Evolutionary conservation across 2,113 vertebrate species (phyloP).

Genomic region (Seriola aureovittata): DNA sequence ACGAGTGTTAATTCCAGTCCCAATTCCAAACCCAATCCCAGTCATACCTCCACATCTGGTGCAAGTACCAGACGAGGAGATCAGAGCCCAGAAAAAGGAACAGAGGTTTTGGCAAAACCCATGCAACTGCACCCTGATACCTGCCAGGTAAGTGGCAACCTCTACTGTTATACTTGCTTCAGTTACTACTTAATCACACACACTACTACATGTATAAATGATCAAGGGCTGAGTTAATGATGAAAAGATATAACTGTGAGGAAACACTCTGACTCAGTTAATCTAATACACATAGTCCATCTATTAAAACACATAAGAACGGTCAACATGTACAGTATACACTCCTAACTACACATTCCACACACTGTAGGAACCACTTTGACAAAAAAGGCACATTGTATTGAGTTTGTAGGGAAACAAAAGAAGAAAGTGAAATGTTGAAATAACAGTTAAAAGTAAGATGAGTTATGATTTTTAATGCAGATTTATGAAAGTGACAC

Average conservation of each 20-base stretch:
- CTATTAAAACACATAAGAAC: neutral
- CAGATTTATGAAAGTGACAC: neutral
- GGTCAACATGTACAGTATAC: neutral
- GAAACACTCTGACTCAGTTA: neutral
- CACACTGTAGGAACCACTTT: neutral
- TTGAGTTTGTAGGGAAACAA: neutral
- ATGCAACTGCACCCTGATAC: neutral
- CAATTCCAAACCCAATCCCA: neutral
- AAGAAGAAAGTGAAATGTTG: neutral
- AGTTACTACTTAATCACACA: neutral
- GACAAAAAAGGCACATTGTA: neutral
- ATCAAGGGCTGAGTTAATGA: neutral
- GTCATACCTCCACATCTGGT: neutral
- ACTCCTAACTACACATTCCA: neutral
- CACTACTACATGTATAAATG: neutral
- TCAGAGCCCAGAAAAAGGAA: conserved; percentile 8
- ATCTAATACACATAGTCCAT: neutral
- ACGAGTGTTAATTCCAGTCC: conserved; percentile 6
- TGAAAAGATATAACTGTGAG: neutral
- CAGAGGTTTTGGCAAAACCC: conserved; percentile 4
- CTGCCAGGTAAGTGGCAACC: conserved; percentile 51
- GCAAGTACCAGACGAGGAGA: conserved; percentile 10
- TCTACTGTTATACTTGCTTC: neutral
- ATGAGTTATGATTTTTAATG: neutral
- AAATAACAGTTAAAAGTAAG: neutral